phyloP scores from a whole-genome alignment of 2,797 vertebrate genomes.

The Urocyon cinereoargenteus region DNA sequence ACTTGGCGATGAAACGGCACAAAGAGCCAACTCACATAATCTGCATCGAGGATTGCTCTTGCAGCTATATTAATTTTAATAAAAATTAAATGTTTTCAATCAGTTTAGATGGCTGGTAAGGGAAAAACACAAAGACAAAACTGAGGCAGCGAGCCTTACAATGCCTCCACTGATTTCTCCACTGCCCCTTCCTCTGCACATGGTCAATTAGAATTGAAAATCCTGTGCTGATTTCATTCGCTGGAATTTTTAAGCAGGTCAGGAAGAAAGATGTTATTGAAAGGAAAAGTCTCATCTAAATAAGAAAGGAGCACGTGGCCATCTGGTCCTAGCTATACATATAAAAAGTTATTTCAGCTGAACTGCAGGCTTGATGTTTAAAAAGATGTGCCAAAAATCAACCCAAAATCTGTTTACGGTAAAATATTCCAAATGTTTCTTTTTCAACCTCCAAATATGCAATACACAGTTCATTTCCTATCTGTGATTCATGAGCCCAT shows the following conservation, averaged over 20 bases:
- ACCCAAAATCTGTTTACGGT: slow-evolving; percentile 81
- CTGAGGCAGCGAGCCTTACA: slow-evolving; percentile 87
- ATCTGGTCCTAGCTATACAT: slow-evolving; percentile 87
- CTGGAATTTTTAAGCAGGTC: slow-evolving; percentile 91
- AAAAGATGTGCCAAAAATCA: slow-evolving; percentile 83
- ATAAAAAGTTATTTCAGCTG: slow-evolving; percentile 86
- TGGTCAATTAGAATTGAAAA: slow-evolving; percentile 92
- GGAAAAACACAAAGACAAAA: slow-evolving; percentile 87
- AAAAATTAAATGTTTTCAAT: slow-evolving; percentile 86
- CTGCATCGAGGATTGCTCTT: slow-evolving; percentile 21
- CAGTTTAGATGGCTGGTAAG: slow-evolving; percentile 85
- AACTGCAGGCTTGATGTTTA: slow-evolving; percentile 74
- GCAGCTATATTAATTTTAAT: slow-evolving; percentile 76
- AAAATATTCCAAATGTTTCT: slow-evolving; percentile 76
- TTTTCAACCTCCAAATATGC: slow-evolving; percentile 75
- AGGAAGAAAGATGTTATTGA: slow-evolving; percentile 92
- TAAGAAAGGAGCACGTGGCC: slow-evolving; percentile 90
- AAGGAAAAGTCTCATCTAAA: slow-evolving; percentile 92
- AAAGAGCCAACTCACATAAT: slow-evolving; percentile 53
- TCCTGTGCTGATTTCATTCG: slow-evolving; percentile 90
- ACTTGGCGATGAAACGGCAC: background rate
- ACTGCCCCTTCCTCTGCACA: slow-evolving; percentile 89
- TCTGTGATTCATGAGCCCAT: slow-evolving; percentile 82
- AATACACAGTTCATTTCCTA: slow-evolving; percentile 74
- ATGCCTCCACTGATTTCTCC: slow-evolving; percentile 88